Evolutionary conservation across 1,140 invertebrate species (phyloP).

Genomic region (Papilio machaon): DNA sequence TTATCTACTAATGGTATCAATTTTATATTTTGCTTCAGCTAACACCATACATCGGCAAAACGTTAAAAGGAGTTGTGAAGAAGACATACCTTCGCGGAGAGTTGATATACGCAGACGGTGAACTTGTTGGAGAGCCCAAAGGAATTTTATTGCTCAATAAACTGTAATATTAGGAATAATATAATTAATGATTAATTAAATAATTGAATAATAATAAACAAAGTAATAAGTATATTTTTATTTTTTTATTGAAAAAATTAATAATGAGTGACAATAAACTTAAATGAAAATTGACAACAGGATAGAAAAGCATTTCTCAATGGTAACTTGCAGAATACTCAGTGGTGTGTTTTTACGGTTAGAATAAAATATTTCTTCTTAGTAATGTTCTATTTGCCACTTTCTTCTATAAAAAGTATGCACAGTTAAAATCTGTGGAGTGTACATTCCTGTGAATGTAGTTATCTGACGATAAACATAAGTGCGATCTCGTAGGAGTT

Average conservation of each 20-base stretch:
- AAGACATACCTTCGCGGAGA: constrained; percentile 84
- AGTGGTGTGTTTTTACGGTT: too few species aligned
- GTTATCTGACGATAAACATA: neutral
- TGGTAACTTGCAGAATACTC: too few species aligned
- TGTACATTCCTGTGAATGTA: too few species aligned
- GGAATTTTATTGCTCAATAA: constrained; percentile 72
- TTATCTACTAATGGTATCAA: neutral
- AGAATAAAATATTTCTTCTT: too few species aligned
- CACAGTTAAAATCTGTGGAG: too few species aligned
- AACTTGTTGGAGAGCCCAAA: constrained; percentile 63
- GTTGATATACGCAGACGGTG: constrained; percentile 78
- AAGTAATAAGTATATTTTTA: too few species aligned
- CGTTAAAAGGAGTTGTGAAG: constrained; percentile 83
- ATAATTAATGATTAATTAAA: too few species aligned
- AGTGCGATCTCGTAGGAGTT: neutral
- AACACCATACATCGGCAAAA: constrained; percentile 83
- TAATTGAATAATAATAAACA: too few species aligned
- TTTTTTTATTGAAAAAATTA: neutral
- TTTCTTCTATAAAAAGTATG: too few species aligned
- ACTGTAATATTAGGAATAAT: constrained; percentile 29
- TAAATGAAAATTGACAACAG: too few species aligned
- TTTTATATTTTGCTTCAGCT: constrained; percentile 68
- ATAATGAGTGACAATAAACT: neutral
- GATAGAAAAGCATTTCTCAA: too few species aligned
- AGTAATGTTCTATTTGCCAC: too few species aligned